A percentile compares a stretch with the other conserved stretches of the same genome.
Conservation (phyloP, 2,888 invertebrate species). For the Xestia sexstrigata region DNA sequence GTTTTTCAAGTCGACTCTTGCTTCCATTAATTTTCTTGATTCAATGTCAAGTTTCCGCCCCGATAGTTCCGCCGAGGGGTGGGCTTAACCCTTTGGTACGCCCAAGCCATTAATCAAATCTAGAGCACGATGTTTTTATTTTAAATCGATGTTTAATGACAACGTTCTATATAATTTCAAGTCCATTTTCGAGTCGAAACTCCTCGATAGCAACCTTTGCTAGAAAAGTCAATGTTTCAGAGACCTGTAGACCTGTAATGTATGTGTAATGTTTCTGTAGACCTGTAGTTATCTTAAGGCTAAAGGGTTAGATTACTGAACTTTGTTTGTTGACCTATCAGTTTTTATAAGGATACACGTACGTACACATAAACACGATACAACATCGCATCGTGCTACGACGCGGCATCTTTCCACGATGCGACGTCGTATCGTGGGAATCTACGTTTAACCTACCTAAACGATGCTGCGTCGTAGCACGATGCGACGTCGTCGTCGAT, state of each 20-base stretch:
- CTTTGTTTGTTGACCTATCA: not conserved
- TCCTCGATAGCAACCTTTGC: not conserved
- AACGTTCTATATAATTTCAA: slow-evolving; percentile 7
- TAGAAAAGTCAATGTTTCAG: not conserved
- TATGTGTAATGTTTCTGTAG: too few relatives aligned
- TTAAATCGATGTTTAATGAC: slow-evolving; percentile 34
- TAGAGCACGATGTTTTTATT: slow-evolving; percentile 6
- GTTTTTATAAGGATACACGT: not conserved
- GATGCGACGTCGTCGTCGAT: too few relatives aligned
- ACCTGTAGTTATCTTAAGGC: not conserved
- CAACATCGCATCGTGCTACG: too few relatives aligned
- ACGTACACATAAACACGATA: too few relatives aligned
- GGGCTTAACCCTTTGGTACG: slow-evolving; percentile 15
- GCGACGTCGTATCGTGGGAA: too few relatives aligned
- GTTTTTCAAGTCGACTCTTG: slow-evolving; percentile 1
- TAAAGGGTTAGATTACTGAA: not conserved
- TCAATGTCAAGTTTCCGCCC: slow-evolving; percentile 53
- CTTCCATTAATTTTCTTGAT: slow-evolving; percentile 32
- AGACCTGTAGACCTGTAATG: too few relatives aligned
- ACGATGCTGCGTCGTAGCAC: too few relatives aligned
- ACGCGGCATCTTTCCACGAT: too few relatives aligned
- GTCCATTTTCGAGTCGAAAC: not conserved
- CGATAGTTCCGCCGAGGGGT: slow-evolving; percentile 26
- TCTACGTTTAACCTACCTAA: too few relatives aligned
- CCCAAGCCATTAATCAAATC: slow-evolving; percentile 46